phyloP scores from a whole-genome alignment of 2,888 invertebrate species.

The Octodonta nipae region DNA sequence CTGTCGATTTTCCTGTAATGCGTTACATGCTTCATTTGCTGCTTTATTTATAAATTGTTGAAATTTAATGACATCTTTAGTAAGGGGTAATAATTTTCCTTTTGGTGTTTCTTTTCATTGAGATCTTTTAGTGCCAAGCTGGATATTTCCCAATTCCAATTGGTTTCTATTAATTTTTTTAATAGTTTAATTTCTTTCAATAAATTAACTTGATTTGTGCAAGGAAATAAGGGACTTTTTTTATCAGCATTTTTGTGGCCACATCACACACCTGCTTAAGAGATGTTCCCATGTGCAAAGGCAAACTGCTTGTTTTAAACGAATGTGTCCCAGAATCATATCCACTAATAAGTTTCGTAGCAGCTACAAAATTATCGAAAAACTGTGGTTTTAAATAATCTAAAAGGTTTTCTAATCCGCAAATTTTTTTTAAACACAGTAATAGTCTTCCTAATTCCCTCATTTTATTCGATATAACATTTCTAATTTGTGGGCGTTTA shows the following conservation, averaged over 20 bases:
- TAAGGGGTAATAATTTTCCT: constrained; percentile 5
- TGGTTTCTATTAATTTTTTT: constrained; percentile 6
- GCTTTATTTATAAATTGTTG: constrained; percentile 5
- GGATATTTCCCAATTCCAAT: constrained; percentile 8
- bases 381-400: constrained; percentile 11
- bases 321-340: constrained; percentile 5
- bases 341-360: constrained; percentile 13
- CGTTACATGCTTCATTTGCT: constrained; percentile 5
- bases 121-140: constrained; percentile 6
- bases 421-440: constrained; percentile 7
- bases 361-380: constrained; percentile 13
- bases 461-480: constrained; percentile 12
- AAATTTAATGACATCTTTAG: constrained; percentile 6
- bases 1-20: constrained; percentile 2
- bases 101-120: constrained; percentile 2
- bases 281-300: constrained; percentile 11
- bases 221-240: constrained; percentile 7
- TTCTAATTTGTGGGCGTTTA: constrained; percentile 9
- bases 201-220: constrained; percentile 6
- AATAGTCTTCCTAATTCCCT: constrained; percentile 10
- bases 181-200: constrained; percentile 10
- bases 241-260: constrained; percentile 10
- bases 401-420: constrained; percentile 4
- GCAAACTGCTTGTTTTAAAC: constrained; percentile 10
- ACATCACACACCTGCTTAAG: constrained; percentile 10